These are phyloP conservation scores for Leuciscus waleckii DNA, from an alignment of 2,797 vertebrate species.

Conservation along the genomic window DNA sequence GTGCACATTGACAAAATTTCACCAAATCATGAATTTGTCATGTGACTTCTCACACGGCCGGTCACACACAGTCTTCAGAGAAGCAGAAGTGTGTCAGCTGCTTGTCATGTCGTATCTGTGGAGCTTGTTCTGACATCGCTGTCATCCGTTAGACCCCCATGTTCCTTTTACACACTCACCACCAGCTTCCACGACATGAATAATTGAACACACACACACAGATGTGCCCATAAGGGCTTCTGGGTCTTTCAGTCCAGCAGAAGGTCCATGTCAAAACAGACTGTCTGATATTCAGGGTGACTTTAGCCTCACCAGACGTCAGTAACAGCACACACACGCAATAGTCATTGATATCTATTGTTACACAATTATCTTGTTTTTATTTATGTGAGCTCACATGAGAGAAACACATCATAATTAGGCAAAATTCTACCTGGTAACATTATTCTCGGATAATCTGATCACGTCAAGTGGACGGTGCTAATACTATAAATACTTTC, in stretches of 20 bases:
- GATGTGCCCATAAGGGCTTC: conserved; percentile 45
- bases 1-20: conserved; percentile 22
- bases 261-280: conserved; percentile 52
- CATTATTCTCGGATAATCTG: neutral
- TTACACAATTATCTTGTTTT: conserved; percentile 11
- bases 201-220: conserved; percentile 55
- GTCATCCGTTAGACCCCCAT: conserved; percentile 70
- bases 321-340: conserved; percentile 1
- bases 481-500: neutral
- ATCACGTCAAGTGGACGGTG: neutral
- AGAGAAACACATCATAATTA: neutral
- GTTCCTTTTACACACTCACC: conserved; percentile 52
- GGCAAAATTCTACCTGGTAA: neutral
- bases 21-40: conserved; percentile 66
- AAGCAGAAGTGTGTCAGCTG: conserved; percentile 86
- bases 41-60: conserved; percentile 74
- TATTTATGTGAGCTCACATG: conserved; percentile 2
- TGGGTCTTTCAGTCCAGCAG: conserved; percentile 46
- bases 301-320: conserved; percentile 26
- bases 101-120: conserved; percentile 85
- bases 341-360: neutral
- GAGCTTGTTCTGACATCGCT: conserved; percentile 81
- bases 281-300: conserved; percentile 16
- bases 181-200: conserved; percentile 47
- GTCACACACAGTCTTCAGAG: conserved; percentile 59